Conservation (phyloP, 2,113 vertebrate genomes). For the Malurus alboscapulatus region DNA sequence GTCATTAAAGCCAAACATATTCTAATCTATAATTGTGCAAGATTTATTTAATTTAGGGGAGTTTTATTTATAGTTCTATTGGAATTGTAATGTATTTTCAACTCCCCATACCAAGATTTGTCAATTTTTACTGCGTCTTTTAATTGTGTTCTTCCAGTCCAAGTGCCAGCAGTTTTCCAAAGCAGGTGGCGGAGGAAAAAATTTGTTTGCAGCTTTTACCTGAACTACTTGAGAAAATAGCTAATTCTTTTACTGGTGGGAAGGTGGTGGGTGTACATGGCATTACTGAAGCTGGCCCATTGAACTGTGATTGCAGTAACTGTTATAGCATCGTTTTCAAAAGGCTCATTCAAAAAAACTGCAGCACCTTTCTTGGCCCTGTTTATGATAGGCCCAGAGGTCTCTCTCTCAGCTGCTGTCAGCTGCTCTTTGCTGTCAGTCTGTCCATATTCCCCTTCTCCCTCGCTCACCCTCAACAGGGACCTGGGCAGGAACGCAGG, state of each 20-base stretch:
- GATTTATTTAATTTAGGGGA: conserved; percentile 80
- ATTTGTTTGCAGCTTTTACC: background rate
- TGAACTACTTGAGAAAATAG: background rate
- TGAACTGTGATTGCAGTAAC: background rate
- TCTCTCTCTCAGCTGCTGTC: background rate
- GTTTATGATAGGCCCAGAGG: background rate
- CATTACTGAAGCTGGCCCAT: background rate
- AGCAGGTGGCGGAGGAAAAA: background rate
- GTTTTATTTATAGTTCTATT: conserved; percentile 79
- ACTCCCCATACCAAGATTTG: conserved; percentile 57
- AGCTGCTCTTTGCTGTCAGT: background rate
- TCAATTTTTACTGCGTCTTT: conserved; percentile 82
- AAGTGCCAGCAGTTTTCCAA: conserved; percentile 70
- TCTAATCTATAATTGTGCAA: conserved; percentile 81
- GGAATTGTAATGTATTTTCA: conserved; percentile 78
- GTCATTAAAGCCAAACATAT: conserved; percentile 77
- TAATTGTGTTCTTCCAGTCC: conserved; percentile 75
- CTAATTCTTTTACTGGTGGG: background rate
- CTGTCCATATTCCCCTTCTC: background rate
- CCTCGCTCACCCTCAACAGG: background rate
- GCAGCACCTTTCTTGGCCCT: background rate
- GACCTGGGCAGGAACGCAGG: background rate
- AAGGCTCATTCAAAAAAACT: background rate
- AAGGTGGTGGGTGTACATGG: background rate
- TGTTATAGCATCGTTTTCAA: background rate